Conservation (phyloP, 2,113 vertebrate genomes). For the Capra hircus region DNA sequence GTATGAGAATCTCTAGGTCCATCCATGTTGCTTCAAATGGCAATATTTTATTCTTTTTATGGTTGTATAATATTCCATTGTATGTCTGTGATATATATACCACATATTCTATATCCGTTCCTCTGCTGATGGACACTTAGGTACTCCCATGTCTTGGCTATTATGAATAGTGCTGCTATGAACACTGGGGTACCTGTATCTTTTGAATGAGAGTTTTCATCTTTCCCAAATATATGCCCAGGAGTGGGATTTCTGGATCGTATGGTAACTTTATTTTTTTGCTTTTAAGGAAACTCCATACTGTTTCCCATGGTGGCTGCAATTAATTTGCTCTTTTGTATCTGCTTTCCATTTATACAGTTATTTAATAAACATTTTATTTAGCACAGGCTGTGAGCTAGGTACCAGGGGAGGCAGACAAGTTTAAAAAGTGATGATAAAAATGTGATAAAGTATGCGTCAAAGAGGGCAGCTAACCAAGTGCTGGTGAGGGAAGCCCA, state of each 20-base stretch:
- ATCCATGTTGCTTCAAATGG: not conserved
- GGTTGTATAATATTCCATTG: not conserved
- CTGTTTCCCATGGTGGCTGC: not conserved
- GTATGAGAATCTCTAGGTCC: not conserved
- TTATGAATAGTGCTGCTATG: not conserved
- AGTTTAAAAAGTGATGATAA: not conserved
- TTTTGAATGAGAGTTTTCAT: not conserved
- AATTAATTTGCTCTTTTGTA: not conserved
- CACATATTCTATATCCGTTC: not conserved
- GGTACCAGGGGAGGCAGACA: not conserved
- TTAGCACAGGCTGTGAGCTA: not conserved
- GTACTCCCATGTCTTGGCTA: not conserved
- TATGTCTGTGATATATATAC: not conserved
- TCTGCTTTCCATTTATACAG: not conserved
- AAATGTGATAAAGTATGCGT: not conserved
- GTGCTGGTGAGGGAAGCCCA: not conserved
- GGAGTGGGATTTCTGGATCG: not conserved
- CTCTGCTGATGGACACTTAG: not conserved
- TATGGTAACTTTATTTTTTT: not conserved
- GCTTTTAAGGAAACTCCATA: not conserved
- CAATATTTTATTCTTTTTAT: not conserved
- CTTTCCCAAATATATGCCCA: not conserved
- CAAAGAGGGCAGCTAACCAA: not conserved
- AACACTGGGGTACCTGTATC: not conserved
- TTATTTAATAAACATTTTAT: not conserved